phyloP scores from a whole-genome alignment of 2,113 vertebrate genomes.

The Sterna hirundo region DNA sequence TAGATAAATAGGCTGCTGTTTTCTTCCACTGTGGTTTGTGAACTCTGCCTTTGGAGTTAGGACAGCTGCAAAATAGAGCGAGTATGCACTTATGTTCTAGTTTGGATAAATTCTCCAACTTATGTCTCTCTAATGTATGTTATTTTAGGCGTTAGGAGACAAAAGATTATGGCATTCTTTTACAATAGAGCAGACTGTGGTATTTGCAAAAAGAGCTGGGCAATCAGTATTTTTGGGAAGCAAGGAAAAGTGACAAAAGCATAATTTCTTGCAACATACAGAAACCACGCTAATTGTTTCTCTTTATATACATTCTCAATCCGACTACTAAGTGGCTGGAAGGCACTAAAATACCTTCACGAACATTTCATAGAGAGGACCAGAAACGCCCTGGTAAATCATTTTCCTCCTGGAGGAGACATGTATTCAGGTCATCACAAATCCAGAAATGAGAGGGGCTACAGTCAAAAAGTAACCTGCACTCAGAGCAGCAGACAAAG shows the following conservation, averaged over 20 bases:
- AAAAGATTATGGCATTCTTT: neutral
- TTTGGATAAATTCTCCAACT: neutral
- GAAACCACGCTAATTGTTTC: neutral
- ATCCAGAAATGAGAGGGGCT: neutral
- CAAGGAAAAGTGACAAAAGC: neutral
- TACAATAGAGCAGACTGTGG: neutral
- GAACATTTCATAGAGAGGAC: neutral
- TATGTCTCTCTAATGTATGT: neutral
- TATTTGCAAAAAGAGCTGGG: neutral
- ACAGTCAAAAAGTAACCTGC: neutral
- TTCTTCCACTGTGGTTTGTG: neutral
- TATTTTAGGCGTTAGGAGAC: neutral
- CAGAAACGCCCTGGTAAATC: neutral
- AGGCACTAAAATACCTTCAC: neutral
- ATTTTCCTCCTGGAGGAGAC: neutral
- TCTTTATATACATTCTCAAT: neutral
- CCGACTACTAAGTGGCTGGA: neutral
- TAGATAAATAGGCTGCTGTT: neutral
- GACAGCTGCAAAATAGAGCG: conserved; percentile 1
- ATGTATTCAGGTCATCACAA: neutral
- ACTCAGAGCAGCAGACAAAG: neutral
- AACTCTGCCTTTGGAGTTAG: neutral
- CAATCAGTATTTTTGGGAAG: neutral
- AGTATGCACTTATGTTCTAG: neutral
- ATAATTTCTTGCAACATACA: neutral